Conservation (phyloP, 1,140 invertebrate species). For the Ostrea edulis region DNA sequence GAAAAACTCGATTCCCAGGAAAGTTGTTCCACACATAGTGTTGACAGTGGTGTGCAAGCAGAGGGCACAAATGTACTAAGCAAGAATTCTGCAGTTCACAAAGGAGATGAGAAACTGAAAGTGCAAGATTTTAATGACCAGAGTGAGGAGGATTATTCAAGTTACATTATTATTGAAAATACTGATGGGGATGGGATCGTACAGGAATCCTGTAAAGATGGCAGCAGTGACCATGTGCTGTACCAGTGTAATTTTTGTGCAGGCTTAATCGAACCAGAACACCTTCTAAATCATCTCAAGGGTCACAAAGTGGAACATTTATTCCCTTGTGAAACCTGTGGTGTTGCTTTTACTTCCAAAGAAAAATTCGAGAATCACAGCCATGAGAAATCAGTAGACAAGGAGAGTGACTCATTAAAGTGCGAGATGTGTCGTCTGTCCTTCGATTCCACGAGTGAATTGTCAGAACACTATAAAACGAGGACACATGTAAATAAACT, state of each 20-base stretch:
- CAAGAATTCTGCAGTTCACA: background rate
- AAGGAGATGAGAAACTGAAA: background rate
- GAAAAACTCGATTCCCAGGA: slow-evolving; percentile 41
- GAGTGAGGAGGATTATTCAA: background rate
- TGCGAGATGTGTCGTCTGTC: slow-evolving; percentile 97
- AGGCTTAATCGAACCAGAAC: slow-evolving; percentile 91
- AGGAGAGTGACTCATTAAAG: slow-evolving; percentile 79
- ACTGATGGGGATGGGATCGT: background rate
- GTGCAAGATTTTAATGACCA: background rate
- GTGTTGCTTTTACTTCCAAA: slow-evolving; percentile 80
- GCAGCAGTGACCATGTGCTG: background rate
- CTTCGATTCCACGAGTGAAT: slow-evolving; percentile 96
- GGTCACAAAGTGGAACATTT: slow-evolving; percentile 97
- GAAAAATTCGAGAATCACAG: slow-evolving; percentile 81
- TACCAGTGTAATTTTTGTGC: slow-evolving; percentile 6
- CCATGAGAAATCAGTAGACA: slow-evolving; percentile 60
- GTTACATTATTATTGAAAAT: slow-evolving; percentile 16
- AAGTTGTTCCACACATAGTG: background rate
- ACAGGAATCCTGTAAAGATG: background rate
- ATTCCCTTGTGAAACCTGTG: slow-evolving; percentile 82
- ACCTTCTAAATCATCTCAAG: slow-evolving; percentile 94
- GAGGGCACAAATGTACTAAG: background rate
- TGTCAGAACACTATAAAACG: slow-evolving; percentile 96
- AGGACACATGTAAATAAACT: slow-evolving; percentile 98
- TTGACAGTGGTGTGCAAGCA: background rate